These are phyloP conservation scores for Acyrthosiphon pisum DNA, from an alignment of 1,140 invertebrate species.

Conservation along the genomic window DNA sequence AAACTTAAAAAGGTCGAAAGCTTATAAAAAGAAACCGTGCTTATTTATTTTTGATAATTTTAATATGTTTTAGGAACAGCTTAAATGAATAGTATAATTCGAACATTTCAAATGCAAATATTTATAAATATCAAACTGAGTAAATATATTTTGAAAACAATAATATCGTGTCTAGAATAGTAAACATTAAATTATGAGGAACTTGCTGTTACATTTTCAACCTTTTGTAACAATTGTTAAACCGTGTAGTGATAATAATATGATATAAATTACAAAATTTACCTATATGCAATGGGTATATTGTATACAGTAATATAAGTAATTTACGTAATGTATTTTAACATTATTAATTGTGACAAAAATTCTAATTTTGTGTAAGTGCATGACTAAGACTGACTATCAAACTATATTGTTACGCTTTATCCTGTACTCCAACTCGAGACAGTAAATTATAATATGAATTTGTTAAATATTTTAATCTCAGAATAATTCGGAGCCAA, in stretches of 20 bases:
- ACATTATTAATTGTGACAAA: background rate
- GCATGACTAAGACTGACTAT: background rate
- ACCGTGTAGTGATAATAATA: background rate
- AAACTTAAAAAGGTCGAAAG: no score
- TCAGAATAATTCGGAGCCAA: background rate
- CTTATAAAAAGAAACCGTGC: no score
- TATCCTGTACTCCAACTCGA: background rate
- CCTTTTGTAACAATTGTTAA: background rate
- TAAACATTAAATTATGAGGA: background rate
- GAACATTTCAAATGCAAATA: no score
- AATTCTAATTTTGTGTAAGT: background rate
- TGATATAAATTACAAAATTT: background rate
- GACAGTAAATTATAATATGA: background rate
- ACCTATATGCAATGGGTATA: background rate
- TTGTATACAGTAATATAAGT: background rate
- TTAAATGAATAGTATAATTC: no score
- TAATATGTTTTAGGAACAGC: no score
- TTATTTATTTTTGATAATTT: no score
- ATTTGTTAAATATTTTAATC: background rate
- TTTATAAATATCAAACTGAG: no score
- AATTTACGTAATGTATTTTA: background rate
- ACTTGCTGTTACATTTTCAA: background rate
- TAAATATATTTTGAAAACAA: background rate
- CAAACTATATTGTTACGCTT: background rate
- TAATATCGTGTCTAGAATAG: background rate